Percentiles rank a stretch among this genome's conserved stretches.
Conservation (phyloP, 2,888 invertebrate genomes). For the Pollenia griseotomentosa region DNA sequence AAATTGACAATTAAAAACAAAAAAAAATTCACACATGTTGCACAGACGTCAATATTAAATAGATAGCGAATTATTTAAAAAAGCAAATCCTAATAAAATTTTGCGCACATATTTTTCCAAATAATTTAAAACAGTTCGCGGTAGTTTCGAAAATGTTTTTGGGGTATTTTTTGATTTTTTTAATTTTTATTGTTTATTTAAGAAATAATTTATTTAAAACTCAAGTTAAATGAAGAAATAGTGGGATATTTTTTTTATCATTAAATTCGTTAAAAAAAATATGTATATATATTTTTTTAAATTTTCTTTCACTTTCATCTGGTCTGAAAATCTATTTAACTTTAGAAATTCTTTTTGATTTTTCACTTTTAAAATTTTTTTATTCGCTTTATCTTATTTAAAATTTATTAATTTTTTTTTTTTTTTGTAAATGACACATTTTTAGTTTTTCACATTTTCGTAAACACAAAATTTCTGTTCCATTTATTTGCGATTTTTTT, state of each 20-base stretch:
- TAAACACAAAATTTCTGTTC: conserved; percentile 46
- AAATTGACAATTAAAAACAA: no score
- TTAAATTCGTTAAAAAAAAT: not conserved
- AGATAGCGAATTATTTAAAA: not conserved
- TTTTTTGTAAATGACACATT: conserved; percentile 54
- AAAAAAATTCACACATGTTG: conserved; percentile 44
- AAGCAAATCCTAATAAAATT: not conserved
- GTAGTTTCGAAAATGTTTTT: not conserved
- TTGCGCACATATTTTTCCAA: conserved; percentile 40
- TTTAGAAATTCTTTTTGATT: not conserved
- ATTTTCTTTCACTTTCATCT: conserved; percentile 29
- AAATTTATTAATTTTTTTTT: conserved; percentile 15
- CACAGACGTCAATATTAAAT: conserved; percentile 52
- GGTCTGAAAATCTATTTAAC: not conserved
- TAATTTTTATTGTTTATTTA: not conserved
- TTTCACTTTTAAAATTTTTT: conserved; percentile 17
- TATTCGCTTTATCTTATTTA: conserved; percentile 12
- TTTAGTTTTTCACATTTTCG: conserved; percentile 13
- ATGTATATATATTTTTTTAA: not conserved
- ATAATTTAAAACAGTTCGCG: conserved; percentile 22
- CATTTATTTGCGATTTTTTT: conserved; percentile 43
- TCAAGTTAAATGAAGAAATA: not conserved
- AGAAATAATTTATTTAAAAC: not conserved
- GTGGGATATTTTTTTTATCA: not conserved
- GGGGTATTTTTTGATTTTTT: not conserved